Evolutionary conservation across 1,140 invertebrate species (phyloP).

Genomic region (Antheraea pernyi): DNA sequence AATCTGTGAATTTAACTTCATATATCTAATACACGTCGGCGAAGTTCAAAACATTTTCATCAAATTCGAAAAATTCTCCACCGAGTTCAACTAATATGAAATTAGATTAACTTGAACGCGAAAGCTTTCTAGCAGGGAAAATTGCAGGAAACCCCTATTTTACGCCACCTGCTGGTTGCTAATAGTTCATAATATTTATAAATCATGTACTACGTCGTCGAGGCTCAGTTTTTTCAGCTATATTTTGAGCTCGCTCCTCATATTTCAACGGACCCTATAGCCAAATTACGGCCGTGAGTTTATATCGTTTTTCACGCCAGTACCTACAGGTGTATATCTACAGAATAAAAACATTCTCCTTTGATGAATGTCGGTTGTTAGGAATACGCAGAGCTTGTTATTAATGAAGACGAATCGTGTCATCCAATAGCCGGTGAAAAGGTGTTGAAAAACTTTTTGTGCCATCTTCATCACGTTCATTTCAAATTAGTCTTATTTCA

Average conservation of each 20-base stretch:
- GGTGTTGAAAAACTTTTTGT: conserved; percentile 16
- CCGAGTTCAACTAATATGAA: no score
- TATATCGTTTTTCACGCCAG: conserved; percentile 27
- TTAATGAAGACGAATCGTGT: conserved; percentile 42
- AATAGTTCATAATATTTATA: not conserved
- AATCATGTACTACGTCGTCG: not conserved
- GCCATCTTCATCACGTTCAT: conserved; percentile 8
- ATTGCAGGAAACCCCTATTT: not conserved
- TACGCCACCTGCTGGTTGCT: not conserved
- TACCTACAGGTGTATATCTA: conserved; percentile 20
- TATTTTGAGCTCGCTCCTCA: not conserved
- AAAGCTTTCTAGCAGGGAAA: not conserved
- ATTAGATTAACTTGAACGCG: no score
- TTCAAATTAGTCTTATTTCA: conserved; percentile 20
- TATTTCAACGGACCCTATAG: conserved; percentile 5
- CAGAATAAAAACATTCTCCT: conserved; percentile 23
- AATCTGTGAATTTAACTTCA: not conserved
- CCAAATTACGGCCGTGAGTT: conserved; percentile 16
- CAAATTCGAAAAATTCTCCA: no score
- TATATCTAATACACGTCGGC: not conserved
- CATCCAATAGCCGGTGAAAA: conserved; percentile 30
- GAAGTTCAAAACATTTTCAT: no score
- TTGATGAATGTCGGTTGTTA: conserved; percentile 32
- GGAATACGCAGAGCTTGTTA: conserved; percentile 18
- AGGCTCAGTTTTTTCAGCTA: conserved; percentile 7